Base-by-base conservation (phyloP, 2,113 vertebrate genomes). In the Pyrgilauda ruficollis region DNA sequence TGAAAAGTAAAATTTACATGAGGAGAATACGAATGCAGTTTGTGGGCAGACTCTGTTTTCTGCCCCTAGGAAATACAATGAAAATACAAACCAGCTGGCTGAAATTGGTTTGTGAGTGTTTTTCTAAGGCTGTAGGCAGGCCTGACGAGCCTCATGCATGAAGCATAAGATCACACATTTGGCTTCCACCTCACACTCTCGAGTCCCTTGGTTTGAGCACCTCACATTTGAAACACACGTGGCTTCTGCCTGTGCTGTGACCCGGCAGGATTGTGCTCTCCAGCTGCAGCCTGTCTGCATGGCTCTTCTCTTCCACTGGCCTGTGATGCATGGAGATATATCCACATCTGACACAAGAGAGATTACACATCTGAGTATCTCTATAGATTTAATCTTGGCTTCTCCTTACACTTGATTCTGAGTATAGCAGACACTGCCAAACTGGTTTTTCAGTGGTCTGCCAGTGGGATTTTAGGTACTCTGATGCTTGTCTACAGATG, bases 1-100 rank as follows among this genome's bases (percentile, higher is more conserved):
- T 78, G 92, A 88, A 87, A 92, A 94, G 84, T 77, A 73, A 78
- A 77, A 68, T 94, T 89, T 91, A 95, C 94, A 83, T 2, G 6
- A 82, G 79, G 31, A 88, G 93, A 97, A 80, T 88, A 58, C 9
- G 47, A 94, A 94, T 63, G 82, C 37, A 23, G 41, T 69, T 79
- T 74, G 31, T 89, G 55, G 37, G 30, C 41, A 82, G 89, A 61
- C 37, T 77, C 66, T 82, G 30, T 84, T 89, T 74, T 84, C 73
- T 93, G 68, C 80, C 87, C 87, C 26, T 86, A 82, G 76, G 89
- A 94, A 96, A 87, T 55, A 47, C 62, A 69, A 56, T 69, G 53
- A 69, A 89, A 91, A 90, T 72, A 85, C 69, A 82, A 84, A 86
- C 66, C 49, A 79, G 78, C 81, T 96, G 79, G 62, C 70, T 92